Percentiles rank a stretch among this genome's conserved stretches.
phyloP scores from a whole-genome alignment of 23 tunicate genomes.

The Diplosoma virens region DNA sequence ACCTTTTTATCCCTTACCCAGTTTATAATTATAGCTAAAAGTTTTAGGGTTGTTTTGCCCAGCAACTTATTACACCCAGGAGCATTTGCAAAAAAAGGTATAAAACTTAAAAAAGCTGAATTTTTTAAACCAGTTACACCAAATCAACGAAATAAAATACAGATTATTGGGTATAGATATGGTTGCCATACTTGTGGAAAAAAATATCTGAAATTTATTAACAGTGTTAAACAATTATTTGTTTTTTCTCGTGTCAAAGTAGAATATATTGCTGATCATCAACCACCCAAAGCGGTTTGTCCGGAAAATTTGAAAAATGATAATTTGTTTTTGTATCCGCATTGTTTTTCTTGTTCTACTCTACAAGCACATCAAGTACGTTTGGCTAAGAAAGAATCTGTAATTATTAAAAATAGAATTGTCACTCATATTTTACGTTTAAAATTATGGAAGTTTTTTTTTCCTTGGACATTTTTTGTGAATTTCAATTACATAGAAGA shows the following conservation, averaged over 20 bases:
- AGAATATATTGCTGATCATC: constrained; percentile 79
- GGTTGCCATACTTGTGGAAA: constrained; percentile 89
- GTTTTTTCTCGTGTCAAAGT: constrained; percentile 15
- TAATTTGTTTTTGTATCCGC: constrained; percentile 47
- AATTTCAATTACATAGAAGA: too few species aligned
- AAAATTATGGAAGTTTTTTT: constrained; percentile 59
- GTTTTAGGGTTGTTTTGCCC: constrained; percentile 44
- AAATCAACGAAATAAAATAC: constrained; percentile 7
- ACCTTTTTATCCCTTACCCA: constrained; percentile 23
- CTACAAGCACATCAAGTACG: constrained; percentile 70
- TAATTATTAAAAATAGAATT: constrained; percentile 9
- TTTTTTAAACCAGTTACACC: neutral
- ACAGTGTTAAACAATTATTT: neutral
- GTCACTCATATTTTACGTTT: constrained; percentile 56
- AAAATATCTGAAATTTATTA: neutral
- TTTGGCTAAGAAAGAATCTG: neutral
- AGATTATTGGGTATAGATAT: constrained; percentile 36
- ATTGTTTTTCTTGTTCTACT: constrained; percentile 70
- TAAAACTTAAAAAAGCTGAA: neutral
- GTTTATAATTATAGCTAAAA: constrained; percentile 40
- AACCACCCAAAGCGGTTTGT: constrained; percentile 56
- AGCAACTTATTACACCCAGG: constrained; percentile 83
- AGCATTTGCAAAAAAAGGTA: constrained; percentile 52
- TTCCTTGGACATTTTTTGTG: too few species aligned
- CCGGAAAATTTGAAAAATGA: constrained; percentile 6